These are phyloP conservation scores for Temnopleurus reevesii DNA, from an alignment of 53 echinoderm and acorn worm species.

Conservation along the genomic window DNA sequence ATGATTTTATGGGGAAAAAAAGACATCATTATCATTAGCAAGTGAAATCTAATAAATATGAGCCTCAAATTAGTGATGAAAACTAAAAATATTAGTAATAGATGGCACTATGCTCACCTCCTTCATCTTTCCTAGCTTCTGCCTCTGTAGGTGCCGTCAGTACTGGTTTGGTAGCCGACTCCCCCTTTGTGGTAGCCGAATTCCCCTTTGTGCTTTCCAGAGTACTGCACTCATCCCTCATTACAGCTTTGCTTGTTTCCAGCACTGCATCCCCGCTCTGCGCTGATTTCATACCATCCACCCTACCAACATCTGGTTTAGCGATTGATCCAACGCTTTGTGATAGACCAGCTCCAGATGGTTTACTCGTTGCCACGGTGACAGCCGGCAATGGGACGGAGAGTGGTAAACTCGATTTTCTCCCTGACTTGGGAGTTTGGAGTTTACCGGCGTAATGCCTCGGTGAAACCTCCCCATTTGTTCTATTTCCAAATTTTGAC, in stretches of 20 bases:
- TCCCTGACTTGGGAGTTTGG: not conserved
- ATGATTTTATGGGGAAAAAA: no score
- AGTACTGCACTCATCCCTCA: conserved; percentile 39
- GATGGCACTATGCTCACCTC: not conserved
- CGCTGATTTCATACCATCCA: not conserved
- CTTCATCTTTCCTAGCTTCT: conserved; percentile 1
- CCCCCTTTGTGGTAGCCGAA: not conserved
- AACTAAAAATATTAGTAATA: no score
- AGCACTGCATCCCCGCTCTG: not conserved
- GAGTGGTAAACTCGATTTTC: conserved; percentile 45
- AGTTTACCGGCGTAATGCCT: conserved; percentile 36
- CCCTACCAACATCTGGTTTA: conserved; percentile 12
- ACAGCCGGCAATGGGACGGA: not conserved
- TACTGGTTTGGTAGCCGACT: not conserved
- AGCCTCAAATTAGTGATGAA: no score
- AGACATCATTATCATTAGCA: no score
- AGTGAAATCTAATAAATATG: no score
- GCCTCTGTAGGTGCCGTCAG: not conserved
- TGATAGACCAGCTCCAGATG: conserved; percentile 44
- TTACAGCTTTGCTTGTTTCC: not conserved
- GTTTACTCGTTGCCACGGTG: conserved; percentile 40
- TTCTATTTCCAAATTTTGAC: conserved; percentile 5
- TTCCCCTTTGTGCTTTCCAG: not conserved
- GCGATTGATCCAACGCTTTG: conserved; percentile 40
- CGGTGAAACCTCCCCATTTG: conserved; percentile 39